Base-by-base conservation (phyloP, 2,113 vertebrate species). In the Recurvirostra avosetta region DNA sequence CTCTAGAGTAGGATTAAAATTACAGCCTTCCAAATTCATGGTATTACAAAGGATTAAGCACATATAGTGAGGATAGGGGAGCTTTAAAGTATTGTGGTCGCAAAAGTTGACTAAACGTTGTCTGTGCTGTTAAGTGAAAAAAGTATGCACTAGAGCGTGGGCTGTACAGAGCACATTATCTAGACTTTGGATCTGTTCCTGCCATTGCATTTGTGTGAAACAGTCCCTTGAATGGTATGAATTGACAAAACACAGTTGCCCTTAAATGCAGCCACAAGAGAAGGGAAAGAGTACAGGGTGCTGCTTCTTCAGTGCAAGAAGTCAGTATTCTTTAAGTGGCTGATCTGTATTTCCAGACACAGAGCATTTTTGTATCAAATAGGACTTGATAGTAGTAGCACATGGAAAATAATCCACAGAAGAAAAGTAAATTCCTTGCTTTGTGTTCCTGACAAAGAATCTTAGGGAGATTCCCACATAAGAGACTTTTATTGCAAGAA, bases 121-220 rank as follows among this genome's bases (percentile, higher is more conserved):
- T 27, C 34, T 86, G 34, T 63, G 36, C 21, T 66, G 26, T 86
- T 67, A 91, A 58, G 16, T 8, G 49, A 76, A 84, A 86, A 91
- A 56, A 22, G 34, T 47, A 43, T 34, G 61, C 29, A 25, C 8
- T n/a, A 21, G 13, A 55, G 21, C 0, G 0, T 52, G 66, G 25
- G 32, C 40, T 83, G 27, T 36, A 45, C 41, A 84, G 72, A 83
- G 11, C 7, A 3, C 4, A 15, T 75, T 63, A 71, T 78, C 61
- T 72, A 72, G 83, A 52, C 34, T 49, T 82, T 11, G 14, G 43
- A 61, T 74, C 40, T 84, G 15, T 41, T 70, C 34, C 40, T 90
- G 49, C 27, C 34, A 22, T 40, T 87, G 71, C 7, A 21, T 87
- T 89, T 82, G 14, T 43, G 23, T 71, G 17, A 72, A 85, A 85